Conservation (phyloP, 2,113 vertebrate genomes). For the Stictonetta naevosa region DNA sequence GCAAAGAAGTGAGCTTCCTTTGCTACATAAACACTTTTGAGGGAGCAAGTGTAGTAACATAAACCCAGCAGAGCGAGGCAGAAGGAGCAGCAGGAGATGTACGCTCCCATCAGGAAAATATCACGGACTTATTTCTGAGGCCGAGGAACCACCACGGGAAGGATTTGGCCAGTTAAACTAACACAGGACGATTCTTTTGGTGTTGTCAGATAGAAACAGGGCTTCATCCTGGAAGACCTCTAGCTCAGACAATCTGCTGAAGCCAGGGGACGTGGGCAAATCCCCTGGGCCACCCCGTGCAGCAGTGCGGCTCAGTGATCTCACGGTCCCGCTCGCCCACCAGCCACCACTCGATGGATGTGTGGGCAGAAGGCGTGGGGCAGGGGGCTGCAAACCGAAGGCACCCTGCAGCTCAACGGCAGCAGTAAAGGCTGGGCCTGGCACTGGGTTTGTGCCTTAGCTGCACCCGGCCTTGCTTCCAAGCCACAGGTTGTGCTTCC, state of each 20-base stretch:
- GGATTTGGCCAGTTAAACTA: background rate
- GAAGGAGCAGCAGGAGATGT: background rate
- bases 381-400: background rate
- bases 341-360: background rate
- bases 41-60: background rate
- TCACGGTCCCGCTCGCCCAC: background rate
- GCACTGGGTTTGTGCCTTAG: rapidly evolving
- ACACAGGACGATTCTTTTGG: background rate
- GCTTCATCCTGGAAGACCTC: background rate
- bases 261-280: background rate
- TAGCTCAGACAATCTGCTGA: background rate
- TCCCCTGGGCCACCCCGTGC: background rate
- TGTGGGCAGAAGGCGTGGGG: background rate
- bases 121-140: background rate
- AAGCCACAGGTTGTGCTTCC: background rate
- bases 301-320: background rate
- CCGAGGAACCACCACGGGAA: background rate
- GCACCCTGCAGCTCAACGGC: background rate
- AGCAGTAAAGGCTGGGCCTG: background rate
- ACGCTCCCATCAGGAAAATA: background rate
- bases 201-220: background rate
- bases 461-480: background rate
- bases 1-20: background rate
- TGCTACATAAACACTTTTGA: background rate
- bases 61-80: background rate